Base-by-base conservation (phyloP, 1,140 invertebrate genomes). In the Polyergus mexicanus region DNA sequence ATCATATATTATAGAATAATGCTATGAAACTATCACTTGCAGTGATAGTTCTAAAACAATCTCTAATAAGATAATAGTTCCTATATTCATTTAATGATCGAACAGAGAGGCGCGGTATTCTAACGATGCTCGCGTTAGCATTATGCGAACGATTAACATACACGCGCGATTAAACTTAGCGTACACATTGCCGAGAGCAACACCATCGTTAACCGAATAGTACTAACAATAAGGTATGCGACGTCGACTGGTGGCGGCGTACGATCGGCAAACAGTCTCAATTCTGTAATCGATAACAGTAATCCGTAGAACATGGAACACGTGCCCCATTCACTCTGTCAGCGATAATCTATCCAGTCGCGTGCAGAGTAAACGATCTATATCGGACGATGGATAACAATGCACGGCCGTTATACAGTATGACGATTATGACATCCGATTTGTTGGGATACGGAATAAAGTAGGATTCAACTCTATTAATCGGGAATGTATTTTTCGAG, bases 331-430 rank as follows among this genome's bases (percentile, higher is more conserved):
- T 81, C 78, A 44, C 68, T 74, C 78, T 74, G 68, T 83, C 68
- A 83, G 78, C 78, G 47, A 83, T 83, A 83, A 83, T 83, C 78
- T 71, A 74, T 83, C 78, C 68, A 22, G 68, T 74, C 77, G 77
- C 51, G 62, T 32, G n/a, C 38, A 69, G 35, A 38, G 54, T 58
- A 58, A 38, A 74, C 78, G 74, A 58, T 83, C 78, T 83, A 68
- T 83, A 68, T 62, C 54, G 66, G 11, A 35, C 65, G 13, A 58
- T 41, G 66, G 78, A 81, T 83, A 83, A 83, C 54, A 83, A 1
- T 66, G 11, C 38, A 11, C 38, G 66, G 25, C 66, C 25, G 60
- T 80, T 80, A 80, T 83, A 72, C 78, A 22, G 25, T 7, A 22
- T 44, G 38, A n/a, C 54, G 66, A 81, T 41, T 71, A 51, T 38